A percentile compares a stretch with the other conserved stretches of the same genome.
Conservation (phyloP, 2,113 vertebrate species). For the Taurulus bubalis region DNA sequence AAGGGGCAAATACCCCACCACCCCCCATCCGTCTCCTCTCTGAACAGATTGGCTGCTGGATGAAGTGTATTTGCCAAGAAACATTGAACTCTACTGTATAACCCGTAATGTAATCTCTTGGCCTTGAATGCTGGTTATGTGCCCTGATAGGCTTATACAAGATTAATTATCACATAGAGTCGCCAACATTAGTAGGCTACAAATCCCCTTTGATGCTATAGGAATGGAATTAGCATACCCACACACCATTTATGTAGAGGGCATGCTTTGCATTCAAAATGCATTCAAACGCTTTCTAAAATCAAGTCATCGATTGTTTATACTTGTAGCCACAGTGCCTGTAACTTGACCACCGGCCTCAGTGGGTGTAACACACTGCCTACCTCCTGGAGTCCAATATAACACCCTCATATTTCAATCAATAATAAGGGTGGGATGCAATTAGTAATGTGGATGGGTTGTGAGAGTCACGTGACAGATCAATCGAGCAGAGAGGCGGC, state of each 20-base stretch:
- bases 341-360: conserved; percentile 33
- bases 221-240: conserved; percentile 6
- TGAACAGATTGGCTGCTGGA: conserved; percentile 53
- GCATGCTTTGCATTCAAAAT: conserved; percentile 19
- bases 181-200: conserved; percentile 34
- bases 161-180: conserved; percentile 68
- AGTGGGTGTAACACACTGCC: conserved; percentile 1
- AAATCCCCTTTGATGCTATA: conserved; percentile 25
- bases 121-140: conserved; percentile 54
- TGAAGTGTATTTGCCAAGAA: conserved; percentile 70
- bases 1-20: conserved; percentile 19
- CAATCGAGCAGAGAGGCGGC: conserved; percentile 67
- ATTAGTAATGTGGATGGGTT: conserved; percentile 67
- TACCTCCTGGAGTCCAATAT: conserved; percentile 38
- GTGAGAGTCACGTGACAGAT: conserved; percentile 69
- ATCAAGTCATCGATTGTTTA: conserved; percentile 8
- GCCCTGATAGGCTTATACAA: conserved; percentile 68
- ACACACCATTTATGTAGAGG: background rate
- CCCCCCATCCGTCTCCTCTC: background rate
- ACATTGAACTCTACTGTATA: conserved; percentile 59
- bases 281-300: conserved; percentile 24
- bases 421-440: conserved; percentile 72
- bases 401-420: conserved; percentile 71
- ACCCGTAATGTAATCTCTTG: conserved; percentile 61
- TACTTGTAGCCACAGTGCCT: background rate